Conservation (phyloP, 2,888 invertebrate species). For the Drosophila rellima region DNA sequence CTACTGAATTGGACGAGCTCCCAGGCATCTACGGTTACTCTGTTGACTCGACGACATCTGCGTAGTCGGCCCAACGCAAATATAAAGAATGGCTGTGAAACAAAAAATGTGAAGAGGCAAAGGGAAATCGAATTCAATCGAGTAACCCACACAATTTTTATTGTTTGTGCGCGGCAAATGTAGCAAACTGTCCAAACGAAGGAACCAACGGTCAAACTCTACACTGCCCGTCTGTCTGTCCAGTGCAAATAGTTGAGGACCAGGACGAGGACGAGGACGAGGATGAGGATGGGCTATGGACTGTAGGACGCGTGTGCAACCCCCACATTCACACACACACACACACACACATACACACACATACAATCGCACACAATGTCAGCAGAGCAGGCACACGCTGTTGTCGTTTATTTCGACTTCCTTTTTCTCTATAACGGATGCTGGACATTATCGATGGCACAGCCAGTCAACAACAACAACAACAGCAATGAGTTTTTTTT, state of each 20-base stretch:
- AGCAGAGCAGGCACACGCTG: conserved; percentile 70
- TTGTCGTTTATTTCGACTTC: conserved; percentile 73
- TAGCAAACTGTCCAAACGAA: conserved; percentile 75
- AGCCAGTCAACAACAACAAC: conserved; percentile 46
- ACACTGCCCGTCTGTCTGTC: conserved; percentile 30
- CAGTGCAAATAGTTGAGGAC: conserved; percentile 68
- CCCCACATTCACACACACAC: conserved; percentile 56
- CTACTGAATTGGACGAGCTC: conserved; percentile 31
- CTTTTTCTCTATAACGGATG: conserved; percentile 78
- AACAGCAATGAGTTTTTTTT: conserved; percentile 39
- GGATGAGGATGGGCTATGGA: conserved; percentile 25
- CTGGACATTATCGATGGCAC: conserved; percentile 80
- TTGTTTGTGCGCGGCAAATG: conserved; percentile 73
- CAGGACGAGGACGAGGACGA: not conserved
- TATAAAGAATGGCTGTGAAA: conserved; percentile 62
- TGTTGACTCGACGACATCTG: conserved; percentile 71
- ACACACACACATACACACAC: conserved; percentile 19
- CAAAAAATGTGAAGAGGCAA: conserved; percentile 19
- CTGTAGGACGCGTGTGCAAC: conserved; percentile 70
- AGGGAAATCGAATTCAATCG: conserved; percentile 64
- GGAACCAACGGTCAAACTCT: conserved; percentile 41
- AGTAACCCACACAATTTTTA: conserved; percentile 64
- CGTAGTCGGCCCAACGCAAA: conserved; percentile 45
- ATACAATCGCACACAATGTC: conserved; percentile 12
- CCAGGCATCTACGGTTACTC: conserved; percentile 66